phyloP scores from a whole-genome alignment of 2,113 vertebrate genomes.

The Proterorhinus semilunaris region DNA sequence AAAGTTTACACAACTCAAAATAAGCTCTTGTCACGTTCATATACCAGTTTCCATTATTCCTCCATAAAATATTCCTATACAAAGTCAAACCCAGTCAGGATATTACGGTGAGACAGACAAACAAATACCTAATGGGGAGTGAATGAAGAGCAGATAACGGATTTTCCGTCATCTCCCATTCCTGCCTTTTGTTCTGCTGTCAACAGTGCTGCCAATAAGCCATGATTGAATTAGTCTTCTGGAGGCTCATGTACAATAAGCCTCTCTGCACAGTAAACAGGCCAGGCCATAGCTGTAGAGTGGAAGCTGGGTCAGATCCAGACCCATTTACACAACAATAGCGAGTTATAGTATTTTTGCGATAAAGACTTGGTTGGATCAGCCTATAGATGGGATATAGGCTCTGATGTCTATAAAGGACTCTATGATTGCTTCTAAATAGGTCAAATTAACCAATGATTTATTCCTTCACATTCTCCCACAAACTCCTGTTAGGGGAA shows the following conservation, averaged over 20 bases:
- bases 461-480: background rate
- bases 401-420: conserved; percentile 36
- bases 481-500: background rate
- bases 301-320: conserved; percentile 54
- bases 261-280: conserved; percentile 59
- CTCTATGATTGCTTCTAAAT: conserved; percentile 47
- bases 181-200: conserved; percentile 63
- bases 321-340: conserved; percentile 61
- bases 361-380: conserved; percentile 24
- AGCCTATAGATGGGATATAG: conserved; percentile 15
- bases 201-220: conserved; percentile 63
- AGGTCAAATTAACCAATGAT: conserved; percentile 9
- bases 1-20: background rate
- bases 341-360: conserved; percentile 45
- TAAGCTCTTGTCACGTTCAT: background rate
- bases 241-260: conserved; percentile 42
- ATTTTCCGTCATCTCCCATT: conserved; percentile 48
- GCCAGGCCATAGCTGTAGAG: conserved; percentile 41
- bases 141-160: conserved; percentile 55
- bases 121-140: conserved; percentile 50
- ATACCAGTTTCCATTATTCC: background rate
- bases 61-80: background rate
- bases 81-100: conserved; percentile 25
- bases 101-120: conserved; percentile 41
- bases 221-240: conserved; percentile 64